phyloP scores from a whole-genome alignment of 2,888 invertebrate species.

The Blastobasis adustella region DNA sequence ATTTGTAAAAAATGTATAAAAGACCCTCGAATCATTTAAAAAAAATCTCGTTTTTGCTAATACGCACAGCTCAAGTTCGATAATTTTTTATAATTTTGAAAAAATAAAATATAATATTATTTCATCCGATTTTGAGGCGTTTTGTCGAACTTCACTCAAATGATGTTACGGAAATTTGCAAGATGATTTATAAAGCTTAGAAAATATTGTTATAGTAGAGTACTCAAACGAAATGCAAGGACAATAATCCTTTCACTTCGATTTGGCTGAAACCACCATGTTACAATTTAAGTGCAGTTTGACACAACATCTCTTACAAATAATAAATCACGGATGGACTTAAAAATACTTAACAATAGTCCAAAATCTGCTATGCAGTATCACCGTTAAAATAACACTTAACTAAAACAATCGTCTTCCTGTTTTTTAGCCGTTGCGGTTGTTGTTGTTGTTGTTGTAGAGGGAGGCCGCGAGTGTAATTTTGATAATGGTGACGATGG shows the following conservation, averaged over 20 bases:
- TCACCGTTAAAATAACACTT: constrained; percentile 60
- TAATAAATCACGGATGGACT: constrained; percentile 53
- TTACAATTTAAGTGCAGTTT: constrained; percentile 72
- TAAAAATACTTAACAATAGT: constrained; percentile 72
- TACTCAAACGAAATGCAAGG: constrained; percentile 34
- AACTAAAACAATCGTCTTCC: constrained; percentile 51
- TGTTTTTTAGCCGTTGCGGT: constrained; percentile 67
- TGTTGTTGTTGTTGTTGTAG: constrained; percentile 72
- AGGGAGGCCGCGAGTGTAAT: constrained; percentile 67
- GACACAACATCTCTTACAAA: constrained; percentile 66
- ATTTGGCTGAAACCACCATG: constrained; percentile 54
- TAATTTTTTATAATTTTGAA: background rate
- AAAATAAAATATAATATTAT: constrained; percentile 5
- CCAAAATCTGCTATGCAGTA: constrained; percentile 69
- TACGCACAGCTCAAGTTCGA: constrained; percentile 17
- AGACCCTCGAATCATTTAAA: no score
- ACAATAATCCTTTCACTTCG: constrained; percentile 26
- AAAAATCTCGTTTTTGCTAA: constrained; percentile 15
- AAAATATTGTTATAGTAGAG: constrained; percentile 34
- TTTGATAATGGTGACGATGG: constrained; percentile 66
- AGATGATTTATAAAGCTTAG: background rate
- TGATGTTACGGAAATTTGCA: constrained; percentile 13
- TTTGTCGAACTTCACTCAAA: constrained; percentile 74
- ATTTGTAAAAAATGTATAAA: background rate
- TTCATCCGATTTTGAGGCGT: constrained; percentile 31